A percentile compares a stretch with the other conserved stretches of the same genome.
phyloP scores from a whole-genome alignment of 2,113 vertebrate genomes.

The Cynocephalus volans region DNA sequence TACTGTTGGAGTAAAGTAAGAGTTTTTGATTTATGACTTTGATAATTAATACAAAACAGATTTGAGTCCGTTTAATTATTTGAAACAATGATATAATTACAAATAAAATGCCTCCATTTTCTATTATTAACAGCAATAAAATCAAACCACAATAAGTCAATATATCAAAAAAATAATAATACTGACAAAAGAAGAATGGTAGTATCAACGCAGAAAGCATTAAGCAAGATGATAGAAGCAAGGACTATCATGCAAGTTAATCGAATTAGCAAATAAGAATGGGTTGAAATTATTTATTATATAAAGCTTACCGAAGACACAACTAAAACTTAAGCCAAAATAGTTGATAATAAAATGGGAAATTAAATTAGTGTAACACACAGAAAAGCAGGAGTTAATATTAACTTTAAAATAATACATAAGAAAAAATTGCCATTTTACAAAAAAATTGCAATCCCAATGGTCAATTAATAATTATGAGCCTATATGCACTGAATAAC shows the following conservation, averaged over 20 bases:
- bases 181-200: not conserved
- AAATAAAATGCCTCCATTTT: not conserved
- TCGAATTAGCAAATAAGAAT: not conserved
- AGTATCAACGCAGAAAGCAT: not conserved
- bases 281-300: not conserved
- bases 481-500: not conserved
- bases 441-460: not conserved
- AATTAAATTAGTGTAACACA: conserved; percentile 23
- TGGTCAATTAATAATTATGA: conserved; percentile 6
- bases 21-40: not conserved
- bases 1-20: not conserved
- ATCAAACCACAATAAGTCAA: not conserved
- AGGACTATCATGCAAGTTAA: not conserved
- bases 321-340: not conserved
- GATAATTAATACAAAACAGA: not conserved
- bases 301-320: not conserved
- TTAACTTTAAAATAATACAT: not conserved
- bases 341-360: conserved; percentile 12
- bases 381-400: not conserved
- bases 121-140: conserved; percentile 31
- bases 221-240: not conserved
- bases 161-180: conserved; percentile 2
- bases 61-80: not conserved
- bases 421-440: not conserved
- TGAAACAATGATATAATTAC: not conserved